These are phyloP conservation scores for Notodonta dromedarius DNA, from an alignment of 2,888 invertebrate species.

Conservation along the genomic window DNA sequence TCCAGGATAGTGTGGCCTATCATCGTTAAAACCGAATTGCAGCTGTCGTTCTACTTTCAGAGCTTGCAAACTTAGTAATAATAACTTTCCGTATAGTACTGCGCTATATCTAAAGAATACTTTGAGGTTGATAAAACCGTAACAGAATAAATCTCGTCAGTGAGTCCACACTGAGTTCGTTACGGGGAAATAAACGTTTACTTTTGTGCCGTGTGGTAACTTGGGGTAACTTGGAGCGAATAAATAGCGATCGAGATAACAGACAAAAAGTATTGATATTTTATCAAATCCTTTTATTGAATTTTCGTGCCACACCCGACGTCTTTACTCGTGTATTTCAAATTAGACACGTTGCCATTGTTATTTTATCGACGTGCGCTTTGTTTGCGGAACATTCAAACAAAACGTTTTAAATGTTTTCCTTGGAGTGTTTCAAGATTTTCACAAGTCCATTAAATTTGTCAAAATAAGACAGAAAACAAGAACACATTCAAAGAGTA, in stretches of 20 bases:
- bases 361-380: neutral
- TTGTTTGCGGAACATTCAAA: neutral
- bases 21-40: slow-evolving; percentile 10
- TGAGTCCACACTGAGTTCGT: slow-evolving; percentile 17
- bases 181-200: slow-evolving; percentile 21
- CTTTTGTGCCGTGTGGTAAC: slow-evolving; percentile 5
- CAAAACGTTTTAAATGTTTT: neutral
- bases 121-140: slow-evolving; percentile 16
- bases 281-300: slow-evolving; percentile 25
- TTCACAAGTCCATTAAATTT: no score
- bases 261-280: slow-evolving; percentile 20
- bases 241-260: slow-evolving; percentile 21
- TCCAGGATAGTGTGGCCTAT: no score
- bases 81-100: slow-evolving; percentile 7
- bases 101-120: slow-evolving; percentile 14
- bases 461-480: no score
- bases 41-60: slow-evolving; percentile 6
- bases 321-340: neutral
- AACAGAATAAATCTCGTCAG: slow-evolving; percentile 26
- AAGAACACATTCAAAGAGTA: no score
- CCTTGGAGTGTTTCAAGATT: neutral
- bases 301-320: slow-evolving; percentile 7
- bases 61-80: slow-evolving; percentile 7
- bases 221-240: slow-evolving; percentile 3
- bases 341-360: slow-evolving; percentile 9